phyloP scores from a whole-genome alignment of 2,888 invertebrate genomes.

The Entomobrya proxima region DNA sequence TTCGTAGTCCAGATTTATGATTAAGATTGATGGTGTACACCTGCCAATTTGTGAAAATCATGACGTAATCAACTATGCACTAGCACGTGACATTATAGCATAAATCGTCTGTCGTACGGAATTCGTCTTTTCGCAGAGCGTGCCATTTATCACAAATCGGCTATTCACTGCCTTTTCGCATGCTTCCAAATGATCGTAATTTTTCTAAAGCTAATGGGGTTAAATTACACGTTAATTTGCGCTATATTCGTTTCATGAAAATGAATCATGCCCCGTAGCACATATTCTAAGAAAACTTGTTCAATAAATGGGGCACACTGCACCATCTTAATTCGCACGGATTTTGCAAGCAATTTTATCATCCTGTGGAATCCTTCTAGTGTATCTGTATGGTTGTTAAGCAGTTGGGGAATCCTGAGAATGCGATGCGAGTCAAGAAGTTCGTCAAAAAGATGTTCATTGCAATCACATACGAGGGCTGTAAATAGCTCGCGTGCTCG shows the following conservation, averaged over 20 bases:
- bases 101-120: no score
- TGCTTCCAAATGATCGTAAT: constrained; percentile 24
- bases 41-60: no score
- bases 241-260: constrained; percentile 36
- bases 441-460: constrained; percentile 16
- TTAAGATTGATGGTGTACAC: no score
- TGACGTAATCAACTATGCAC: no score
- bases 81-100: no score
- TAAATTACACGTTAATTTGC: constrained; percentile 37
- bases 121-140: no score
- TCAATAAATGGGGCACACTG: constrained; percentile 52
- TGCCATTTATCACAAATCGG: no score
- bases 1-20: no score
- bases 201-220: constrained; percentile 7
- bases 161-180: constrained; percentile 28
- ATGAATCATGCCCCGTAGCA: constrained; percentile 53
- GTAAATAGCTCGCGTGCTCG: background rate
- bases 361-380: background rate
- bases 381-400: background rate
- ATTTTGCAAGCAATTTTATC: constrained; percentile 49
- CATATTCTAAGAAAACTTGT: constrained; percentile 49
- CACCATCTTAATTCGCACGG: constrained; percentile 49
- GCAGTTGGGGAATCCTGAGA: background rate
- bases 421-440: background rate
- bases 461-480: background rate